A percentile compares a stretch with the other conserved stretches of the same genome.
phyloP scores from a whole-genome alignment of 2,888 invertebrate genomes.

The Tiliacea citrago region DNA sequence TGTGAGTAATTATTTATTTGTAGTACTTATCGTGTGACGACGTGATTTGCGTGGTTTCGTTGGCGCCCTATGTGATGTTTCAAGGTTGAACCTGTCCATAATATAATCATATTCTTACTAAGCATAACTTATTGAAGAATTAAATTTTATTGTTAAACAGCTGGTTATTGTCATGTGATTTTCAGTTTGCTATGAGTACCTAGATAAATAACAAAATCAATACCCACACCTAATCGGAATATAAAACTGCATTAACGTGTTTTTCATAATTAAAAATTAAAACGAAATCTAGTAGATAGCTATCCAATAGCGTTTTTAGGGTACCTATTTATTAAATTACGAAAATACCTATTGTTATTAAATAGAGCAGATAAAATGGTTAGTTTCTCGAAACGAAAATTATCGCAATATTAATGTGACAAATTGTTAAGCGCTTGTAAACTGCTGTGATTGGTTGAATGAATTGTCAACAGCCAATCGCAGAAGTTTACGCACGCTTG shows the following conservation, averaged over 20 bases:
- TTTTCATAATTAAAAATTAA: not conserved
- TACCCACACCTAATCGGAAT: not conserved
- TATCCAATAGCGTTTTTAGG: not conserved
- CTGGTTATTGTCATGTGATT: slow-evolving; percentile 13
- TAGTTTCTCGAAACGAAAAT: not conserved
- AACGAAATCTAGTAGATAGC: not conserved
- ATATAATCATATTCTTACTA: slow-evolving; percentile 34
- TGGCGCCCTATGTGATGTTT: slow-evolving; percentile 42
- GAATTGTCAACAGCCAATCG: not conserved
- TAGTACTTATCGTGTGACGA: slow-evolving; percentile 56
- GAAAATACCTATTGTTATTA: slow-evolving; percentile 1
- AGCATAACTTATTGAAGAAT: slow-evolving; percentile 34
- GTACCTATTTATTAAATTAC: not conserved
- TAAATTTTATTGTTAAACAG: slow-evolving; percentile 12
- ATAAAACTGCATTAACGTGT: not conserved
- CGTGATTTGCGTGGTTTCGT: slow-evolving; percentile 52
- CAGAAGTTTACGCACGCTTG: not conserved
- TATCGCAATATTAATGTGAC: not conserved
- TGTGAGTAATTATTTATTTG: slow-evolving; percentile 61
- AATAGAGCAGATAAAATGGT: not conserved
- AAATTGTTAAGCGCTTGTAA: not conserved
- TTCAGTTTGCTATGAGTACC: slow-evolving; percentile 1
- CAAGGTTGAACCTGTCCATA: slow-evolving; percentile 51
- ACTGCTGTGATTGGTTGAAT: not conserved
- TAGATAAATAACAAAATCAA: not conserved